Evolutionary conservation across 2,797 vertebrate species (phyloP).

Genomic region (Acrossocheilus wenchowensis): DNA sequence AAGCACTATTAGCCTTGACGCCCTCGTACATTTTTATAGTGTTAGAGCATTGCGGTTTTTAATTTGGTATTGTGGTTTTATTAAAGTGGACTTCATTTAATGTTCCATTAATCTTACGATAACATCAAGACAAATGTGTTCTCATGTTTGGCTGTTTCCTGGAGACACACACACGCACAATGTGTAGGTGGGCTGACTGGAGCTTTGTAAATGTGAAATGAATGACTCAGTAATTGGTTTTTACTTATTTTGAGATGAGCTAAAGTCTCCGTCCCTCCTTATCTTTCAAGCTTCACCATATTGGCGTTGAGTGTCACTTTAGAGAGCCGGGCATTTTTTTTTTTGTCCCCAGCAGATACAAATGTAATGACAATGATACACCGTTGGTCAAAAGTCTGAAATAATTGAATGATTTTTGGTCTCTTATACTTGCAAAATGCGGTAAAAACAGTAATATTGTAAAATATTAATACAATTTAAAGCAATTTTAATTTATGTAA

Average conservation of each 20-base stretch:
- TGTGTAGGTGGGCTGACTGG: conserved; percentile 33
- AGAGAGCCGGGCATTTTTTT: background rate
- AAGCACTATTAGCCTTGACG: conserved; percentile 18
- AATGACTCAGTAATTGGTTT: conserved; percentile 65
- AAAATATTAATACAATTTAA: too few species aligned
- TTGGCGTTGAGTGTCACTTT: background rate
- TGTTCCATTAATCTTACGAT: conserved; percentile 40
- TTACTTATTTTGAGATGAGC: conserved; percentile 68
- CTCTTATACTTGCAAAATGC: background rate
- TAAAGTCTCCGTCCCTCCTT: conserved; percentile 41
- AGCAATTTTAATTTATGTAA: background rate
- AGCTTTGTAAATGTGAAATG: conserved; percentile 46
- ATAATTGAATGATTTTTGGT: background rate
- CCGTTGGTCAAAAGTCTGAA: background rate
- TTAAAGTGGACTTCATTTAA: conserved; percentile 41
- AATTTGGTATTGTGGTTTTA: conserved; percentile 38
- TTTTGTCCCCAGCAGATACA: background rate
- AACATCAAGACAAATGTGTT: conserved; percentile 27
- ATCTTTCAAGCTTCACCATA: conserved; percentile 2
- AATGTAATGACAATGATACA: background rate
- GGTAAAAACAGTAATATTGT: background rate
- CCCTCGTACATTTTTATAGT: background rate
- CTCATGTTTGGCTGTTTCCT: conserved; percentile 28
- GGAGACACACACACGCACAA: background rate
- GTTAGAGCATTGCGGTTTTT: background rate